Base-by-base conservation (phyloP, 1,140 invertebrate genomes). In the Diuraphis noxia region DNA sequence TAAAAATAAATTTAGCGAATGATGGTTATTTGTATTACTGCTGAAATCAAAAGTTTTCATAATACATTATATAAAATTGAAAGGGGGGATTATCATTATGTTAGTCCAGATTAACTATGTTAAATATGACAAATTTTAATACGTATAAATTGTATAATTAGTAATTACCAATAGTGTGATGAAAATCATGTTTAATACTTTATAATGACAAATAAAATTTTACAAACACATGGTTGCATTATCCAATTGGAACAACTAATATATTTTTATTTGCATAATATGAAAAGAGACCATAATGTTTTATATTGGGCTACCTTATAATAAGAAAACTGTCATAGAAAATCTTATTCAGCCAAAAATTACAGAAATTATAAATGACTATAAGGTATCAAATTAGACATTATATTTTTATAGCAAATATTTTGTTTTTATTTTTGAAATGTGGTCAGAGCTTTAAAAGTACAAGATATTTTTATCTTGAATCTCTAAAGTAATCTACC, bases 1-100 rank as follows among this genome's bases (percentile, higher is more conserved):
- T 86, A 86, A 86, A 86, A 86, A 52, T 49, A 86, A 52, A 86
- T 52, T 49, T 38, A 86, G 17, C 34, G n/a, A 8, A 86, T 86
- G 85, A 86, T 52, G 34, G 4, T 86, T 86, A 38, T 86, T 86
- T 86, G 36, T 49, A 86, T 86, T 49, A 30, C 5, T 9, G 10
- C 30, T 49, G 21, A 49, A 49, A 86, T 52, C 23, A 34, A 52
- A 38, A 38, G 21, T 38, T 36, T 86, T 52, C 52, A 49, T 9
- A 21, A 46, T 34, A 43, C 79, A 23, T 38, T 41, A 41, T 19
- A 82, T 30, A 30, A 38, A 82, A 82, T 82, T 41, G 41, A 82
- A 82, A 2, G 41, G 6, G 2, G 8, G 13, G 7, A 30, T 85
- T 85, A 46, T 23, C 4, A 82, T 82, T 41, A 17, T n/a, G 19